phyloP scores from a whole-genome alignment of 1,140 invertebrate genomes.

The Meloidogyne floridensis region DNA sequence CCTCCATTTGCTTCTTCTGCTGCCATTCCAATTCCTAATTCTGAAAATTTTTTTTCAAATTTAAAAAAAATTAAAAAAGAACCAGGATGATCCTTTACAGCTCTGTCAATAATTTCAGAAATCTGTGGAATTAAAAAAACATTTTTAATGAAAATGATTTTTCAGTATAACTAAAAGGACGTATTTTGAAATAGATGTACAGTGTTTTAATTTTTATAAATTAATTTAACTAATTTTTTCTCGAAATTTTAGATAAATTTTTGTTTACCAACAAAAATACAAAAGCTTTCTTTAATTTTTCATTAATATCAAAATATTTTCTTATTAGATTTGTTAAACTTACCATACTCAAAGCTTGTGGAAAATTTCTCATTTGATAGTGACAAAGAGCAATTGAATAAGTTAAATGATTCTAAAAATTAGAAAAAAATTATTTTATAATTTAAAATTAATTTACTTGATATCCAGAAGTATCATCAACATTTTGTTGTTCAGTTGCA shows the following conservation, averaged over 20 bases:
- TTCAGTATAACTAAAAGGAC: too few relatives aligned
- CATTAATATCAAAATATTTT: too few relatives aligned
- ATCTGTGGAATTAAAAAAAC: slow-evolving; percentile 54
- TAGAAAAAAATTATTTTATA: neutral
- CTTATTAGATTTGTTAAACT: neutral
- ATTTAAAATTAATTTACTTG: slow-evolving; percentile 67
- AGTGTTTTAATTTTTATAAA: too few relatives aligned
- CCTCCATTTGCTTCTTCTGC: slow-evolving; percentile 77
- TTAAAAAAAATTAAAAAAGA: neutral
- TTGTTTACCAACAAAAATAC: too few relatives aligned
- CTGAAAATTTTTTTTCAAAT: slow-evolving; percentile 67
- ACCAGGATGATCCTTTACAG: slow-evolving; percentile 89
- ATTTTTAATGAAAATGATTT: too few relatives aligned
- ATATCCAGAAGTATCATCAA: slow-evolving; percentile 77
- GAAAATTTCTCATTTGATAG: slow-evolving; percentile 89
- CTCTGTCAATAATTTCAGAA: slow-evolving; percentile 92
- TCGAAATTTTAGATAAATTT: too few relatives aligned
- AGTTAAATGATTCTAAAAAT: slow-evolving; percentile 76
- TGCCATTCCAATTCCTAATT: slow-evolving; percentile 92
- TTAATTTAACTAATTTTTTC: too few relatives aligned
- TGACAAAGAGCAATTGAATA: slow-evolving; percentile 96
- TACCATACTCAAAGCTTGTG: slow-evolving; percentile 73
- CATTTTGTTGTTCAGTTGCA: slow-evolving; percentile 72
- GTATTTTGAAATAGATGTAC: too few relatives aligned
- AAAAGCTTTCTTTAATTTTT: too few relatives aligned